A percentile compares a stretch with the other conserved stretches of the same genome.
Evolutionary conservation across 2,113 vertebrate genomes (phyloP).

Genomic region (Tauraco erythrolophus): DNA sequence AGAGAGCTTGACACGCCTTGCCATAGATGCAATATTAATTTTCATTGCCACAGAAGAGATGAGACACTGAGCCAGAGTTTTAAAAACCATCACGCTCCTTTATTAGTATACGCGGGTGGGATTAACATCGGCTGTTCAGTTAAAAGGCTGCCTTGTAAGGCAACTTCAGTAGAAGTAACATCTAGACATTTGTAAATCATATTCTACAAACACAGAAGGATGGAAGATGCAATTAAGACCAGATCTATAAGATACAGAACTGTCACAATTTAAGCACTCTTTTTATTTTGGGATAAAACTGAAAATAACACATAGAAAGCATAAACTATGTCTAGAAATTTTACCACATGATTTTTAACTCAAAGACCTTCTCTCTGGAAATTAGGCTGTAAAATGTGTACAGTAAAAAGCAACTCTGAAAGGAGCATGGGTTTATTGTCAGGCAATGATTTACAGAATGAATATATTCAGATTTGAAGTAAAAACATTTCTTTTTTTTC

Average conservation of each 20-base stretch:
- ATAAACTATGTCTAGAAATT: not conserved
- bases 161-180: not conserved
- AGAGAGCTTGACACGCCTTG: conserved; percentile 31
- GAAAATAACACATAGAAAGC: not conserved
- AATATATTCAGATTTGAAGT: conserved; percentile 45
- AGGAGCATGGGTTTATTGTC: not conserved
- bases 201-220: not conserved
- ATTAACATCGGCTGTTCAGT: not conserved
- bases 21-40: conserved; percentile 61
- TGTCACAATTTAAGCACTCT: not conserved
- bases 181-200: not conserved
- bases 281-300: not conserved
- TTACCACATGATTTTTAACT: not conserved
- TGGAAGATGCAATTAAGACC: not conserved
- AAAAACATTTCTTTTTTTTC: conserved; percentile 1
- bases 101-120: not conserved
- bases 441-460: conserved; percentile 43
- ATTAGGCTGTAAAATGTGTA: not conserved
- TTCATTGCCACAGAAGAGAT: conserved; percentile 30
- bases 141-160: conserved; percentile 1
- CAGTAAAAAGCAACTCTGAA: not conserved
- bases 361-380: not conserved
- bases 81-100: not conserved
- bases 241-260: not conserved
- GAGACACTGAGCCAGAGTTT: conserved; percentile 29